Evolutionary conservation across 1,140 invertebrate genomes (phyloP).

Genomic region (Centruroides sculpturatus): DNA sequence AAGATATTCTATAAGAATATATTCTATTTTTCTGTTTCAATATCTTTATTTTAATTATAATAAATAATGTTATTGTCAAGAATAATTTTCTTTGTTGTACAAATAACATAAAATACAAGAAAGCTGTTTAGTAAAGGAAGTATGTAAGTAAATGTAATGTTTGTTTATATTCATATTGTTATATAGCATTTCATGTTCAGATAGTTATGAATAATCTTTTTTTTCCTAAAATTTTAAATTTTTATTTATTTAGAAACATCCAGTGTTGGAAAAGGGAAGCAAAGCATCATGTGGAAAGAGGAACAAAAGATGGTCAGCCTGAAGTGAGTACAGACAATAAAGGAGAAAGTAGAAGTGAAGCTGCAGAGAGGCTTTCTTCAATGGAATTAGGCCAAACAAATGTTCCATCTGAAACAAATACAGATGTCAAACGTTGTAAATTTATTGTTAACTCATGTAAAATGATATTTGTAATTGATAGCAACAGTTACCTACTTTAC

Average conservation of each 20-base stretch:
- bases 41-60: no score
- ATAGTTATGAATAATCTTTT: neutral
- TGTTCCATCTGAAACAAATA: slow-evolving; percentile 3
- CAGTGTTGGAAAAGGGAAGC: slow-evolving; percentile 5
- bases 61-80: no score
- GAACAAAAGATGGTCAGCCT: slow-evolving; percentile 1
- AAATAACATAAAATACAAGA: no score
- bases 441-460: slow-evolving; percentile 56
- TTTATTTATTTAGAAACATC: slow-evolving; percentile 6
- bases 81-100: no score
- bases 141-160: no score
- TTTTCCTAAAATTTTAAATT: neutral
- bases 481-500: slow-evolving; percentile 57
- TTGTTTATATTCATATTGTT: neutral
- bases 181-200: neutral
- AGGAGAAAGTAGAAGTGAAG: slow-evolving; percentile 6
- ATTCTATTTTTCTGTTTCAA: no score
- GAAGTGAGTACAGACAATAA: slow-evolving; percentile 3
- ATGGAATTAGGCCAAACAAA: neutral
- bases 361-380: slow-evolving; percentile 2
- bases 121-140: no score
- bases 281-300: slow-evolving; percentile 8
- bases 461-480: slow-evolving; percentile 61
- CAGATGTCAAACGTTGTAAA: slow-evolving; percentile 51
- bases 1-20: no score